phyloP scores from a whole-genome alignment of 2,797 vertebrate species.

The Falco columbarius region DNA sequence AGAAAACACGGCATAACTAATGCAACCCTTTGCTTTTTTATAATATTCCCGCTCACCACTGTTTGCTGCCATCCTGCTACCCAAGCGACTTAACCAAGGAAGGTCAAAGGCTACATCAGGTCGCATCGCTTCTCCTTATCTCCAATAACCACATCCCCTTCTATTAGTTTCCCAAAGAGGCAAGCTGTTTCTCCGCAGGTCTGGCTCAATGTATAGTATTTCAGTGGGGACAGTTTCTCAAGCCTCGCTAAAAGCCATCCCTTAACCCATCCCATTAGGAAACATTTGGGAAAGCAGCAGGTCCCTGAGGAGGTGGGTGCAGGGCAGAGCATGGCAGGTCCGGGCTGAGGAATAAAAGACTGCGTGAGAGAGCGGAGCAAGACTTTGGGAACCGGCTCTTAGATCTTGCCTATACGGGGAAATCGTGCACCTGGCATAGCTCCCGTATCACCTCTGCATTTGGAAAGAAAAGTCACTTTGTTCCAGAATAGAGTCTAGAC shows the following conservation, averaged over 20 bases:
- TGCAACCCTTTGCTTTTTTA: neutral
- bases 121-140: neutral
- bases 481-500: neutral
- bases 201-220: rapidly evolving
- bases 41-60: neutral
- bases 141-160: neutral
- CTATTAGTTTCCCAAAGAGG: neutral
- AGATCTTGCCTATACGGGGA: neutral
- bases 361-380: neutral
- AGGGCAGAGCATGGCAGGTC: neutral
- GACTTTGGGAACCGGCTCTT: neutral
- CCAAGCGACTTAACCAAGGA: neutral
- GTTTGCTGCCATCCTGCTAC: neutral
- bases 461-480: constrained; percentile 30
- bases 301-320: neutral
- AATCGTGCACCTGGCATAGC: constrained; percentile 8
- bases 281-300: neutral
- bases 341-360: neutral
- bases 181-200: rapidly evolving
- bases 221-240: neutral
- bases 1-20: neutral
- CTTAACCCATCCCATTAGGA: rapidly evolving
- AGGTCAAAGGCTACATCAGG: neutral
- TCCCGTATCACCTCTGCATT: neutral
- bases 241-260: neutral